These are phyloP conservation scores for Dicentrarchus labrax DNA, from an alignment of 2,113 vertebrate genomes.

Conservation along the genomic window DNA sequence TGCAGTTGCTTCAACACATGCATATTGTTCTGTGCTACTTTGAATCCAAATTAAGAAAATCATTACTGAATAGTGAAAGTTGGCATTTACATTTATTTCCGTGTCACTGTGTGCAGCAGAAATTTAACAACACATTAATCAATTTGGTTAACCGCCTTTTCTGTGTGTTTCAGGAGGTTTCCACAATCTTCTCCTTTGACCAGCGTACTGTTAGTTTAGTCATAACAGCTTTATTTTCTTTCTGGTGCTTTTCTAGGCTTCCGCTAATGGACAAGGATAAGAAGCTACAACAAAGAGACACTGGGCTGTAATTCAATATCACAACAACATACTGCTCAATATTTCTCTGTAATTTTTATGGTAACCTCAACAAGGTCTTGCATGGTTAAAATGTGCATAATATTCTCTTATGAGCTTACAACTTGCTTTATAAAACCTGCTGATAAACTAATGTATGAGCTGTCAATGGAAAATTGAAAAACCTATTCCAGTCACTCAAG, in stretches of 20 bases:
- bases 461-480: background rate
- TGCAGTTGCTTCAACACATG: slow-evolving; percentile 49
- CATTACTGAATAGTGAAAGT: slow-evolving; percentile 62
- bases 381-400: background rate
- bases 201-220: slow-evolving; percentile 7
- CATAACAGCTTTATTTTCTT: slow-evolving; percentile 24
- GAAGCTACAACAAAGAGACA: slow-evolving; percentile 3
- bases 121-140: slow-evolving; percentile 71
- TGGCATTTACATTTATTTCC: slow-evolving; percentile 66
- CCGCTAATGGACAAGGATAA: background rate
- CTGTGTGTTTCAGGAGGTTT: slow-evolving; percentile 32
- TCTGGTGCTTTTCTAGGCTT: slow-evolving; percentile 9
- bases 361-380: background rate
- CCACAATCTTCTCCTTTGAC: slow-evolving; percentile 28
- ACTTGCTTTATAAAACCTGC: background rate
- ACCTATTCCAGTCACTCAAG: background rate
- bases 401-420: background rate
- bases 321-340: background rate
- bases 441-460: background rate
- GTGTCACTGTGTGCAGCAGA: slow-evolving; percentile 51
- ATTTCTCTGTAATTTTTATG: background rate
- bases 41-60: slow-evolving; percentile 69
- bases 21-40: slow-evolving; percentile 49
- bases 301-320: slow-evolving; percentile 2
- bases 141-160: slow-evolving; percentile 57